Conservation (phyloP, 2,113 vertebrate species). For the Silurus glanis region DNA sequence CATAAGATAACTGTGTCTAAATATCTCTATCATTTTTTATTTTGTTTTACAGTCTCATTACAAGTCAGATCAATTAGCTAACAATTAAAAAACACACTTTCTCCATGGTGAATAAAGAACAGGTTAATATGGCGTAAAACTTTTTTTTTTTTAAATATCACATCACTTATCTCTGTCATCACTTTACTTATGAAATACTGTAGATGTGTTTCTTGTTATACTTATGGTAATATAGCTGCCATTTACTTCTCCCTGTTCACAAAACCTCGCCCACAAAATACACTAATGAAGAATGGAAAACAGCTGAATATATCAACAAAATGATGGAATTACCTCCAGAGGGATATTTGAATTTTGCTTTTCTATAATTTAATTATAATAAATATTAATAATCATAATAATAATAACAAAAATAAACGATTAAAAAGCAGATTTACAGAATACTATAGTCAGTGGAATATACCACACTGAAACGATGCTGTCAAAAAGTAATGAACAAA, state of each 20-base stretch:
- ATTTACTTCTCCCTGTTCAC: neutral
- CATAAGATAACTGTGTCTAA: neutral
- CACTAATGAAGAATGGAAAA: neutral
- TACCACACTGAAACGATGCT: neutral
- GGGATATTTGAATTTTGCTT: neutral
- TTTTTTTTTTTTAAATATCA: neutral
- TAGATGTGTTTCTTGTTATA: neutral
- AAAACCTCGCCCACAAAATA: neutral
- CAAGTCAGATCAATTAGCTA: neutral
- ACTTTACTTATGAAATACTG: neutral
- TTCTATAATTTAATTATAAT: neutral
- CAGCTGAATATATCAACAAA: neutral
- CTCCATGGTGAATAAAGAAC: neutral
- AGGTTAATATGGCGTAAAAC: neutral
- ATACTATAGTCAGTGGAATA: neutral
- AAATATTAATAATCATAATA: neutral
- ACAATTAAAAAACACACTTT: neutral
- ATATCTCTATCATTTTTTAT: neutral
- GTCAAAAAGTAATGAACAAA: neutral
- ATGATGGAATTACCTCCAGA: neutral
- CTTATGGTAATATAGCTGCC: neutral
- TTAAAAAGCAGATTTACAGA: neutral
- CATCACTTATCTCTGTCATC: neutral
- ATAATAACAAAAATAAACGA: neutral
- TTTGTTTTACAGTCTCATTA: neutral